Base-by-base conservation (phyloP, 2,113 vertebrate genomes). In the Monarcha castaneiventris region DNA sequence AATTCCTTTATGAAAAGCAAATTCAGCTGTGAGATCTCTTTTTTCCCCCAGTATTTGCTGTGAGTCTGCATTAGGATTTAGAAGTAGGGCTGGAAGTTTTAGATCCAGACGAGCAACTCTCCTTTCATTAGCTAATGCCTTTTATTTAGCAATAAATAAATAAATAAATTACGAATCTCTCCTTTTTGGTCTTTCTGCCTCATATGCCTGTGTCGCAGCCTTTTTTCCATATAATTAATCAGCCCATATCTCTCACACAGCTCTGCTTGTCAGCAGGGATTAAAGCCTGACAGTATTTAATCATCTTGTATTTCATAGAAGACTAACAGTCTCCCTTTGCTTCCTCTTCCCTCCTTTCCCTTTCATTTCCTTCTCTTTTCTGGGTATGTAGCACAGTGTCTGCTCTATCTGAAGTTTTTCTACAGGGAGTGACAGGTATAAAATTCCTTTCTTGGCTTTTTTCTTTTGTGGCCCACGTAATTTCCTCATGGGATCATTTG, bases 201-300 rank as follows among this genome's bases (percentile, higher is more conserved):
- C 78, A 55, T 87, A 75, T 91, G 84, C 91, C 73, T 81, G 35
- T 97, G 93, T 76, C 92, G 84, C 69, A 91, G 78, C 78, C 85
- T 95, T 93, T 93, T 94, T 90, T 66, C 64, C 90, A 49, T 82
- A 54, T 90, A 96, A 95, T 95, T 96, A 96, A 96, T 97, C 93
- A 96, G 58, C 68, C 55, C 41, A 6, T 96, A 94, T 95, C 84
- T 93, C 80, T 93, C 81, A 89, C 85, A 84, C 89, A 88, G 86
- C 71, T 94, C 77, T 64, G 51, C 73, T 90, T 92, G 94, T 95
- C 92, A 78, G 92, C 32, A 81, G 81, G 90, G 84, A 97, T 97
- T 96, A 96, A 95, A 96, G 78, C 54, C 90, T 93, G 94, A 63
- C 89, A 87, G 90, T 93, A 76, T 94, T 96, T 97, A 96, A 96